phyloP scores from a whole-genome alignment of 2,113 vertebrate genomes.

The Rallus limicola region DNA sequence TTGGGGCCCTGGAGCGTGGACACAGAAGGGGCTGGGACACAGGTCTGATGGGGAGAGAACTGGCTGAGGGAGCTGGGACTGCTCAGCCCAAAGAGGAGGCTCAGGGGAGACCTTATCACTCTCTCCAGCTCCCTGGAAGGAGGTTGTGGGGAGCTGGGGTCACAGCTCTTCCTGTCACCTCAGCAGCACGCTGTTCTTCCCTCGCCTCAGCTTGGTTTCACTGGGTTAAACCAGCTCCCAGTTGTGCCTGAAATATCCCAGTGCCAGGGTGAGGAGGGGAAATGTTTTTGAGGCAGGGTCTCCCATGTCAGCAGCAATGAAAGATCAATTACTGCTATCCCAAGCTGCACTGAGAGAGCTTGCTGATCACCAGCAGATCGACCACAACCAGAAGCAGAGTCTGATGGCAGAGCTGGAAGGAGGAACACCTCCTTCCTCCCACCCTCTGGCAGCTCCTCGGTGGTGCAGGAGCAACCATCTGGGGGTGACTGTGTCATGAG shows the following conservation, averaged over 20 bases:
- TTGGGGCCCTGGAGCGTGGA: too few relatives aligned
- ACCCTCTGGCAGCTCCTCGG: background rate
- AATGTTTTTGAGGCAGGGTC: background rate
- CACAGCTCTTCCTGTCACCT: background rate
- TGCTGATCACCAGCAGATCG: rapidly evolving
- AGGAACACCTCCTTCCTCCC: background rate
- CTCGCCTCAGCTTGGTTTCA: background rate
- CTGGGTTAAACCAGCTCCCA: background rate
- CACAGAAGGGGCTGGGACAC: too few relatives aligned
- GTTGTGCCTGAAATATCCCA: background rate
- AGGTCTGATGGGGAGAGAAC: too few relatives aligned
- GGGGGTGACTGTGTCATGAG: background rate
- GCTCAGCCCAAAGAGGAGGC: too few relatives aligned
- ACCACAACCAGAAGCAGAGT: rapidly evolving
- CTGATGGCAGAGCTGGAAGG: background rate
- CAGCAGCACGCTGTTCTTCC: background rate
- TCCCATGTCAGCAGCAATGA: background rate
- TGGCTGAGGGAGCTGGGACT: too few relatives aligned
- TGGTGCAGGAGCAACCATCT: background rate
- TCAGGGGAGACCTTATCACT: too few relatives aligned
- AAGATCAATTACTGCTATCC: background rate
- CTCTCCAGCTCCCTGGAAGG: too few relatives aligned
- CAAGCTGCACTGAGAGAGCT: background rate
- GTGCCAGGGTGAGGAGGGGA: background rate
- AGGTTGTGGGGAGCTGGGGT: too few relatives aligned